Percentiles rank a stretch among this genome's conserved stretches.
Conservation (phyloP, 2,888 invertebrate genomes). For the Blastobasis adustella region DNA sequence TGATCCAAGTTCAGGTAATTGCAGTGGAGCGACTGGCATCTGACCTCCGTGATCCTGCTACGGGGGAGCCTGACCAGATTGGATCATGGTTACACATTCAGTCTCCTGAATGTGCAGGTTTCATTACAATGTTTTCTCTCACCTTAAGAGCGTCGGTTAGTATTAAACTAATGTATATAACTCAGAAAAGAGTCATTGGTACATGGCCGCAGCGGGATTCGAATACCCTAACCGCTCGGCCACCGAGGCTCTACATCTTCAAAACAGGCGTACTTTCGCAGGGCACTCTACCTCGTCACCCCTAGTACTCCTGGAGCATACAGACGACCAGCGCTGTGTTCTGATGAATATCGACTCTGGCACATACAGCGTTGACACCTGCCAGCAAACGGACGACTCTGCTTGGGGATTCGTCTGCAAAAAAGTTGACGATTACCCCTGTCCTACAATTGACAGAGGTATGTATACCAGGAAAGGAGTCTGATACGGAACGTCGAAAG, state of each 20-base stretch:
- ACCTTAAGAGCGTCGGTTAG: too few species aligned
- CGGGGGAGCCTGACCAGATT: too few species aligned
- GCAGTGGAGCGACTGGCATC: too few species aligned
- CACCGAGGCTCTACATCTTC: not conserved
- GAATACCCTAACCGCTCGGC: not conserved
- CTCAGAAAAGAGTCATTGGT: too few species aligned
- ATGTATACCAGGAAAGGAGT: not conserved
- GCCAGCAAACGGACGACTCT: constrained; percentile 2
- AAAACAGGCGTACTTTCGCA: constrained; percentile 7
- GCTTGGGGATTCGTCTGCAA: constrained; percentile 18
- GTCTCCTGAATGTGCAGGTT: too few species aligned
- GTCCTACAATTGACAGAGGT: constrained; percentile 21
- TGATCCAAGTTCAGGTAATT: too few species aligned
- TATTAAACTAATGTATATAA: too few species aligned
- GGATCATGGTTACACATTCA: too few species aligned
- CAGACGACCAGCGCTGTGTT: constrained; percentile 6
- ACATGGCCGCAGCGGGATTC: too few species aligned
- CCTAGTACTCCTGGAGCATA: constrained; percentile 1
- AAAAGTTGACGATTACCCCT: constrained; percentile 17
- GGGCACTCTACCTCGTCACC: constrained; percentile 15
- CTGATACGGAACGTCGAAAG: too few species aligned
- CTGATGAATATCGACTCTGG: constrained; percentile 18
- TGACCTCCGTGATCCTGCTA: too few species aligned
- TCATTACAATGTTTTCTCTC: too few species aligned
- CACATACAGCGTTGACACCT: constrained; percentile 3